These are phyloP conservation scores for Rutilus rutilus DNA, from an alignment of 2,113 vertebrate species.

Conservation along the genomic window DNA sequence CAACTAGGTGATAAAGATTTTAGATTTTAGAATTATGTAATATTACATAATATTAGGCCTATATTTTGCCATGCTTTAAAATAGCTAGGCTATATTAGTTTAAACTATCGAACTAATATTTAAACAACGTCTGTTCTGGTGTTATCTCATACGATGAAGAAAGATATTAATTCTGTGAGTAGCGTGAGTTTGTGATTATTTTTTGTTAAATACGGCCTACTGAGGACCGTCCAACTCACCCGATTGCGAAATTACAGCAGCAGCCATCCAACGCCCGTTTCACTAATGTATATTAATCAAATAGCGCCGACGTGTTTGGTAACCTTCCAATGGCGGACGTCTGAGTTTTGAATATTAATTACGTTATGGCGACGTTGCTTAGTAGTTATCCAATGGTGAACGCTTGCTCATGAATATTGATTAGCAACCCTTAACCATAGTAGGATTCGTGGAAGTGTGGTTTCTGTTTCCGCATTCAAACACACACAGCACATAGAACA, in stretches of 20 bases:
- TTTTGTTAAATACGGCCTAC: no score
- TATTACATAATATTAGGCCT: no score
- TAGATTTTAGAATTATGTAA: not conserved
- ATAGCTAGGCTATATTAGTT: not conserved
- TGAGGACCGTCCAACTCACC: not conserved
- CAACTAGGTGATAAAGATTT: not conserved
- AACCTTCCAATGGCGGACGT: not conserved
- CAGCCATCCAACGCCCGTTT: not conserved
- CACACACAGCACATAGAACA: not conserved
- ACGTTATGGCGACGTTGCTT: not conserved
- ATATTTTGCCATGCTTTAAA: not conserved
- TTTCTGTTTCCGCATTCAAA: slow-evolving; percentile 25
- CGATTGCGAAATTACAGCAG: not conserved
- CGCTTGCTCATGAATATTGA: slow-evolving; percentile 22
- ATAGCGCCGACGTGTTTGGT: not conserved
- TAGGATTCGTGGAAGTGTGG: not conserved
- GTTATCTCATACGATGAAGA: not conserved
- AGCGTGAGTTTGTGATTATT: not conserved
- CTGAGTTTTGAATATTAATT: not conserved
- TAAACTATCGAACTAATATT: no score
- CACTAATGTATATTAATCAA: slow-evolving; percentile 3
- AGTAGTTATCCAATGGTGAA: not conserved
- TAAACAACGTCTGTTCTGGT: not conserved
- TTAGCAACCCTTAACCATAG: not conserved
- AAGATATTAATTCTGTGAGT: not conserved